Base-by-base conservation (phyloP, 1,140 invertebrate species). In the Aporrectodea caliginosa region DNA sequence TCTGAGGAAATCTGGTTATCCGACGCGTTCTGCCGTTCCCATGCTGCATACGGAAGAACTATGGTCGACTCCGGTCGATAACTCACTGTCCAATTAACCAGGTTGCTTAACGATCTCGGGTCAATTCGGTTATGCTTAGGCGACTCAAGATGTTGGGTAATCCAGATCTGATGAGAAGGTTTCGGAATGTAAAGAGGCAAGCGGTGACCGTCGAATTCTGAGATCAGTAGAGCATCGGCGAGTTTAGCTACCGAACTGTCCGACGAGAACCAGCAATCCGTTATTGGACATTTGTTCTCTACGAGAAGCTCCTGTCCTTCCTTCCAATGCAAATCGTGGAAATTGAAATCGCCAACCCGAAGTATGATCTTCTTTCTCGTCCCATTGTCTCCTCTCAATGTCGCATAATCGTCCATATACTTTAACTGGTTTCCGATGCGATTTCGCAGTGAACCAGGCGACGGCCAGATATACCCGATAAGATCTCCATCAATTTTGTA, bases 21-120 rank as follows among this genome's bases (percentile, higher is more conserved):
- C 16, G 79, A 16, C 16, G 31, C 16, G 22, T 78, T 80, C 83
- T 93, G 93, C 88, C 95, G 95, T 43, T 93, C 92, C 94, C 94
- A 98, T 83, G 93, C 92, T 86, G 95, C 95, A 84, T 98, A 98
- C 0, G 95, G 96, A 0, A 95, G 93, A 1, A 97, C 95, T 81
- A 98, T 92, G 84, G 97, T 95, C 33, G 94, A 96, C 85, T 98
- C 95, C 2, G 92, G 91, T 70, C 96, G 90, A 86, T 93, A 98
- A 29, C 73, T 84, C 29, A 80, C 93, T 31, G 95, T 97, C 95
- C 95, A 96, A 89, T 98, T 75, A 33, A 75, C 32, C n/a, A 33
- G 22, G 32, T 75, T 33, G 12, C 12, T 75, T 12, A 75, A 31
- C 1, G 16, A 31, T 12, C 16, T 31, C 12, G 22, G 22, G 16